A percentile compares a stretch with the other conserved stretches of the same genome.
phyloP scores from a whole-genome alignment of 2,797 vertebrate species.

The Sitta carolinensis region DNA sequence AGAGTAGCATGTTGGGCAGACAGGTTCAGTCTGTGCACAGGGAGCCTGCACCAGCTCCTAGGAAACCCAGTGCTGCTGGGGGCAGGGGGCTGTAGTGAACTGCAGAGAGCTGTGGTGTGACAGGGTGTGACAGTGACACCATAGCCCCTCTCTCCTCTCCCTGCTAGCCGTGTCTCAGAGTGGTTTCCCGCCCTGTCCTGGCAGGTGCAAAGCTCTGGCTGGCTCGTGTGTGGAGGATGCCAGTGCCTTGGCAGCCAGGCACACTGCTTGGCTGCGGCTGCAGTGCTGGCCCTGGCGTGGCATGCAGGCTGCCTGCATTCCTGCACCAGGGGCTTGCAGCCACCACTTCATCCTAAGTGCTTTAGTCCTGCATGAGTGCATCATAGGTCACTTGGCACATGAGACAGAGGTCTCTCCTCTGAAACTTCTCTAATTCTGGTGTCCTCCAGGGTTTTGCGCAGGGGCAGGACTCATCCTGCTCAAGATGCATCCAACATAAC shows the following conservation, averaged over 20 bases:
- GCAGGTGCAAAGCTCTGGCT: neutral
- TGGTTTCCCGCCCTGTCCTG: neutral
- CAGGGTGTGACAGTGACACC: neutral
- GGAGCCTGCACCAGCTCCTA: neutral
- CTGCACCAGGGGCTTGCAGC: accelerated
- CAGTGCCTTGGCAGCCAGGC: neutral
- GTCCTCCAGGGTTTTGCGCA: neutral
- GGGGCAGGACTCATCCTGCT: neutral
- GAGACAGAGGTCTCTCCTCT: neutral
- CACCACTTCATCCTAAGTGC: neutral
- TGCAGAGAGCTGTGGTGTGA: accelerated
- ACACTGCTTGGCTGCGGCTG: neutral
- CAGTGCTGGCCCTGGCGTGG: neutral
- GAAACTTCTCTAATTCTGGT: accelerated
- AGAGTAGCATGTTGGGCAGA: neutral
- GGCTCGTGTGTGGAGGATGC: accelerated
- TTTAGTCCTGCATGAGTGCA: neutral
- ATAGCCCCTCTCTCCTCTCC: neutral
- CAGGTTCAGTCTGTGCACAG: neutral
- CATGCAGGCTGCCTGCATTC: neutral
- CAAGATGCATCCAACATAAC: neutral
- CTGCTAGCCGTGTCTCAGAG: accelerated
- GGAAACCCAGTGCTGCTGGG: neutral
- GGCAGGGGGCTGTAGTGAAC: accelerated
- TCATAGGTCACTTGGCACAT: accelerated